These are phyloP conservation scores for Syncerus caffer DNA, from an alignment of 2,797 vertebrate genomes.

Conservation along the genomic window DNA sequence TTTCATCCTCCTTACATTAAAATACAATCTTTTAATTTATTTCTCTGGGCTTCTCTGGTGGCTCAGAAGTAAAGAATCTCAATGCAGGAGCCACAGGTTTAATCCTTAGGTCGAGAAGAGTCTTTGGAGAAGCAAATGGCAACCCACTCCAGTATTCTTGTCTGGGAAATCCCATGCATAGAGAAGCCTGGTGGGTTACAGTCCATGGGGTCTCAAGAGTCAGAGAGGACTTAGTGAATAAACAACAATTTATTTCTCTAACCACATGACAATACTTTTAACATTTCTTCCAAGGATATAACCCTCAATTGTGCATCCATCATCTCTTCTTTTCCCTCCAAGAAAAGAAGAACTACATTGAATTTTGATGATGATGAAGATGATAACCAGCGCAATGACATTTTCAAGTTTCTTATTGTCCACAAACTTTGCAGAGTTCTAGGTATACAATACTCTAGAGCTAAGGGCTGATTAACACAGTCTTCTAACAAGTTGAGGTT, in stretches of 20 bases:
- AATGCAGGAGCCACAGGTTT: background rate
- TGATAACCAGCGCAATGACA: background rate
- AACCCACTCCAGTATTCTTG: background rate
- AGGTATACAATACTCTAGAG: background rate
- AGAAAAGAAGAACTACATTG: background rate
- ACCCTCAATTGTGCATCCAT: background rate
- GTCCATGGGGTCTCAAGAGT: background rate
- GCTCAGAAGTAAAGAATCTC: background rate
- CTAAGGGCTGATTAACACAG: slow-evolving; percentile 1
- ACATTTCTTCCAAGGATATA: background rate
- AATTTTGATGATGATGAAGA: background rate
- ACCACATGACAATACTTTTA: background rate
- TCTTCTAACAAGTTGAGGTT: slow-evolving; percentile 27
- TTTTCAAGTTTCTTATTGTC: background rate
- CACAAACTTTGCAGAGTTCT: background rate
- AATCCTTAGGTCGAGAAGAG: background rate
- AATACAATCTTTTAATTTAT: background rate
- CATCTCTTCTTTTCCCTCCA: background rate
- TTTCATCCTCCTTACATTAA: background rate
- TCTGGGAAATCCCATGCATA: background rate
- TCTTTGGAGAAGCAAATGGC: background rate
- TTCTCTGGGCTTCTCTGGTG: background rate
- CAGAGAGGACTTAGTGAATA: background rate
- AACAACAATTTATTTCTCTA: background rate
- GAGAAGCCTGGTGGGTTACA: background rate